Percentiles rank a stretch among this genome's conserved stretches.
Conservation (phyloP, 2,113 vertebrate species). For the Muscicapa adusta region DNA sequence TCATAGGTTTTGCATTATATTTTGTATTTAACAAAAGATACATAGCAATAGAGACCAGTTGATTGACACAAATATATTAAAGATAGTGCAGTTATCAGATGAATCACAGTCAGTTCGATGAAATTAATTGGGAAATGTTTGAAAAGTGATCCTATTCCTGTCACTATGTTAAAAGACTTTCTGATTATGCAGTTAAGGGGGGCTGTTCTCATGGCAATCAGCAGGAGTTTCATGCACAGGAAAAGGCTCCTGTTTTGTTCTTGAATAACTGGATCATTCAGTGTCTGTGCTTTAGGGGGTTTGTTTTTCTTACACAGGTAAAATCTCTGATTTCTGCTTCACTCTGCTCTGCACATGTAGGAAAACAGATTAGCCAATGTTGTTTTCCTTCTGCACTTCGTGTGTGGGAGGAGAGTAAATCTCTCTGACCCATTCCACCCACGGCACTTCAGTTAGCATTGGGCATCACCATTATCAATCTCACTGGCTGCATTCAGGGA, state of each 20-base stretch:
- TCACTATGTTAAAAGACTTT: neutral
- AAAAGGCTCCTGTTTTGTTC: neutral
- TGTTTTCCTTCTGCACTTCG: neutral
- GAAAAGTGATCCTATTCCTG: neutral
- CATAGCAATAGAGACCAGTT: neutral
- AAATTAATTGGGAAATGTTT: neutral
- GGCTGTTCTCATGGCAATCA: neutral
- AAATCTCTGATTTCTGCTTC: neutral
- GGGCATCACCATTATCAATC: neutral
- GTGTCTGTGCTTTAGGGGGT: neutral
- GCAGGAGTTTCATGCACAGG: neutral
- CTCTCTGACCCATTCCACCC: slow-evolving; percentile 30
- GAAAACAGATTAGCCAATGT: neutral
- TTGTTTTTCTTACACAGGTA: neutral
- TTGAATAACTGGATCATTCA: neutral
- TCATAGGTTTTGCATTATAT: neutral
- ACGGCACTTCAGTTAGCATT: neutral
- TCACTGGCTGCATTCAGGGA: neutral
- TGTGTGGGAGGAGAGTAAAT: slow-evolving; percentile 41
- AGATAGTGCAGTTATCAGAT: neutral
- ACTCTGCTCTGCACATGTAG: neutral
- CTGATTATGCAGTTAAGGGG: neutral
- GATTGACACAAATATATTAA: neutral
- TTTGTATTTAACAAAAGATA: neutral
- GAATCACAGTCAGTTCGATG: neutral